Conservation (phyloP, 2,888 invertebrate genomes). For the Horisme vitalbata region DNA sequence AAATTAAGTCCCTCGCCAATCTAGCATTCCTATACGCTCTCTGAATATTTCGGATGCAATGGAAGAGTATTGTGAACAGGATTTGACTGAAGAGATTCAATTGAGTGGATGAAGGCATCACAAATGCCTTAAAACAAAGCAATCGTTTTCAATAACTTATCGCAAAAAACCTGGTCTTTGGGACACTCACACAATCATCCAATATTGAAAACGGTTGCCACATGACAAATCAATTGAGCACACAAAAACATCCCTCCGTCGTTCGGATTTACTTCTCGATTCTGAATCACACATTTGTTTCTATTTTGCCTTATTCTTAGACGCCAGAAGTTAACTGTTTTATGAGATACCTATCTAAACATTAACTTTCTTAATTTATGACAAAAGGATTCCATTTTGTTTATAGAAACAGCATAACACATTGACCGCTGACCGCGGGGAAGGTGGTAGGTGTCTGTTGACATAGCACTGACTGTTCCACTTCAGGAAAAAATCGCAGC, state of each 20-base stretch:
- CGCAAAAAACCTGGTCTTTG: neutral
- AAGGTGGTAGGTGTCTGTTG: too few relatives aligned
- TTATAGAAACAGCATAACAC: too few relatives aligned
- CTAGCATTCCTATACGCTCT: conserved; percentile 32
- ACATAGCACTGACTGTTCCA: too few relatives aligned
- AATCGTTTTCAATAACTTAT: conserved; percentile 9
- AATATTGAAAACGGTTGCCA: conserved; percentile 8
- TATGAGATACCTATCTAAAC: too few relatives aligned
- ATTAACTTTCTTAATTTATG: too few relatives aligned
- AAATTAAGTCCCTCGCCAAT: conserved; percentile 57
- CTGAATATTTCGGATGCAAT: conserved; percentile 39
- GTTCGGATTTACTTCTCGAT: conserved; percentile 3
- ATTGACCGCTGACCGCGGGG: too few relatives aligned
- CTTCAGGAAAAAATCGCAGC: too few relatives aligned
- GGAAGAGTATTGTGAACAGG: conserved; percentile 64
- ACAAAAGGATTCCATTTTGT: too few relatives aligned
- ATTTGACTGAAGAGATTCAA: conserved; percentile 46
- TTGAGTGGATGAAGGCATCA: conserved; percentile 35
- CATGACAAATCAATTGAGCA: conserved; percentile 20
- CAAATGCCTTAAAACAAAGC: neutral
- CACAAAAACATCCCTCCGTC: conserved; percentile 20
- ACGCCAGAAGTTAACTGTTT: too few relatives aligned
- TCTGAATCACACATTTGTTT: conserved; percentile 9
- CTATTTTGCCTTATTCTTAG: too few relatives aligned
- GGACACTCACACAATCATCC: neutral